phyloP scores from a whole-genome alignment of 2,888 invertebrate genomes.

The Pemphredon lugubris region DNA sequence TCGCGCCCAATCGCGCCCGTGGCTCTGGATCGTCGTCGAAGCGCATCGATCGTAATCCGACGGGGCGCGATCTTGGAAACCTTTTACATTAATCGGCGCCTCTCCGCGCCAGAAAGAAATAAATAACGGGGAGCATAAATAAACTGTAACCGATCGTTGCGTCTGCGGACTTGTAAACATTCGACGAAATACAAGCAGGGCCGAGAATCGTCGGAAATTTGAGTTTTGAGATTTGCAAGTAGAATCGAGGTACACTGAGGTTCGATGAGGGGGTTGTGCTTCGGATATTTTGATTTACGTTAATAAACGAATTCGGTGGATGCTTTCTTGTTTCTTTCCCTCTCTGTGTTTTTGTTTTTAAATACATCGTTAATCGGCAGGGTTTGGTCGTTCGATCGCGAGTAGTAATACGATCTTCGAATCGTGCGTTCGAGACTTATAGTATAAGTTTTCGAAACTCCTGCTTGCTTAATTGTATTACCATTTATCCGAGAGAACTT shows the following conservation, averaged over 20 bases:
- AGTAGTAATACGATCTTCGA: too few species aligned
- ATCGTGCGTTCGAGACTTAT: constrained; percentile 29
- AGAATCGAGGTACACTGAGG: too few species aligned
- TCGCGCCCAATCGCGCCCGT: not conserved
- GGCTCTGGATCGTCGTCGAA: too few species aligned
- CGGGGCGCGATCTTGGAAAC: not conserved
- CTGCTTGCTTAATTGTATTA: constrained; percentile 41
- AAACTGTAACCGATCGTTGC: constrained; percentile 19
- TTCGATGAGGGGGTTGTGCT: too few species aligned
- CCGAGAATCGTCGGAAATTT: not conserved
- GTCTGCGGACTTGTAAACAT: constrained; percentile 9
- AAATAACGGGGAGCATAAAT: constrained; percentile 24
- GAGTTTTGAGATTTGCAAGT: too few species aligned
- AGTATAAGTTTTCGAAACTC: constrained; percentile 17
- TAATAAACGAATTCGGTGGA: too few species aligned
- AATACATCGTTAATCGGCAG: too few species aligned
- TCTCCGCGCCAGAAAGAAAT: not conserved
- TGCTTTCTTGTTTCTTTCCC: too few species aligned
- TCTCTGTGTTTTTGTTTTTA: too few species aligned
- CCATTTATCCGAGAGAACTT: constrained; percentile 46
- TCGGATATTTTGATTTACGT: too few species aligned
- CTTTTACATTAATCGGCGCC: constrained; percentile 1
- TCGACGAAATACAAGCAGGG: not conserved
- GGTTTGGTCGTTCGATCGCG: too few species aligned
- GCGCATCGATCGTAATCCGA: not conserved